Evolutionary conservation across 2,888 invertebrate species (phyloP).

Genomic region (Cryptocephalus moraei): DNA sequence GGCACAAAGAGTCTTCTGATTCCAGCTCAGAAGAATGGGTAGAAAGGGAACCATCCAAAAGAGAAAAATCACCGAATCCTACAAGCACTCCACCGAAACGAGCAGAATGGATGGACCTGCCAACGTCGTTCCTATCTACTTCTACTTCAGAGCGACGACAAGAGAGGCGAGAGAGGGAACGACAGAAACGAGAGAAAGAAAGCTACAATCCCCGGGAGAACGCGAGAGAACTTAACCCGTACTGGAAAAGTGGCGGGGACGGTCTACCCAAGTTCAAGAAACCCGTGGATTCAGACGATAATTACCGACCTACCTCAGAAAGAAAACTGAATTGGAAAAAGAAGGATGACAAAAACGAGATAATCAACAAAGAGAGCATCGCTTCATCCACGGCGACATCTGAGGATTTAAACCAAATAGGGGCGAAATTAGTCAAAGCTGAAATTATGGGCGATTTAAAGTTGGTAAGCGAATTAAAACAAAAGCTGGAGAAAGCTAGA

Average conservation of each 20-base stretch:
- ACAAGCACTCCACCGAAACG: neutral
- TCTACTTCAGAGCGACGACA: conserved; percentile 38
- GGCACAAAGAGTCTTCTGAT: too few species aligned
- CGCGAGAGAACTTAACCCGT: conserved; percentile 76
- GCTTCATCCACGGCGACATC: conserved; percentile 37
- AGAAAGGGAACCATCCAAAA: neutral
- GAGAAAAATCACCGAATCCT: neutral
- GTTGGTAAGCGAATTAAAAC: conserved; percentile 59
- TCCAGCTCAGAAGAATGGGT: too few species aligned
- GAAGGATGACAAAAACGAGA: conserved; percentile 1
- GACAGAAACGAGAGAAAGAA: conserved; percentile 46
- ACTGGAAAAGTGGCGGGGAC: conserved; percentile 83
- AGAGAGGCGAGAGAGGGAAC: conserved; percentile 39
- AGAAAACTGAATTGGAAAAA: conserved; percentile 10
- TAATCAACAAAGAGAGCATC: conserved; percentile 7
- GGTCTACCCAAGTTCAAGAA: conserved; percentile 58
- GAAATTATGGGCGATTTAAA: conserved; percentile 81
- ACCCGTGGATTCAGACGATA: conserved; percentile 36
- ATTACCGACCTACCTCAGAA: too few species aligned
- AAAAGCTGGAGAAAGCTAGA: conserved; percentile 62
- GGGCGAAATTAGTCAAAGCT: conserved; percentile 85
- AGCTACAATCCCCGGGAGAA: conserved; percentile 62
- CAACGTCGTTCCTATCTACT: conserved; percentile 37
- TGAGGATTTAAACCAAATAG: conserved; percentile 82
- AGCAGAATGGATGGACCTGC: conserved; percentile 75